Percentiles rank a stretch among this genome's conserved stretches.
Conservation (phyloP, 2,113 vertebrate genomes). For the Diglossa brunneiventris region DNA sequence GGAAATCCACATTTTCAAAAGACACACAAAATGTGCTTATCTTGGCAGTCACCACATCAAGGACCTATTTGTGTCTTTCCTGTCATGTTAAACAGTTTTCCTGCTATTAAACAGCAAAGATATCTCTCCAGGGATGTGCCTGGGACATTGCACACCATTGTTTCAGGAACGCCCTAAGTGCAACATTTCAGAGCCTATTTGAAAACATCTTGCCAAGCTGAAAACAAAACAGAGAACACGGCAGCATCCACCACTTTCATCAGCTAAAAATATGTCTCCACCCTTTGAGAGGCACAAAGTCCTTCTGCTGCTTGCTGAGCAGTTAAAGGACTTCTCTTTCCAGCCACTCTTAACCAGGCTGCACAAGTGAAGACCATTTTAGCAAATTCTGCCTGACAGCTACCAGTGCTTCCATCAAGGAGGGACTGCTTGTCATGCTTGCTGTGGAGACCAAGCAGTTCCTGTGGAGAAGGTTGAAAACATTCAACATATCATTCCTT, state of each 20-base stretch:
- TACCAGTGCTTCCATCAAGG: background rate
- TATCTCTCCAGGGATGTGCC: background rate
- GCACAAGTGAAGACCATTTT: accelerated
- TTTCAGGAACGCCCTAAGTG: background rate
- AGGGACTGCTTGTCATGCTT: background rate
- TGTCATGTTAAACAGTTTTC: background rate
- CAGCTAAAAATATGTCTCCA: background rate
- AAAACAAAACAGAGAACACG: background rate
- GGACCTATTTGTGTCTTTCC: constrained; percentile 22
- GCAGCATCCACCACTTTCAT: background rate
- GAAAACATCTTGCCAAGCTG: background rate
- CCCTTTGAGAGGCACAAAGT: background rate
- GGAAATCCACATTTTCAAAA: background rate
- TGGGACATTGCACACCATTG: constrained; percentile 7
- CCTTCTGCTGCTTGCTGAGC: background rate
- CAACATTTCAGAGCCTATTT: accelerated
- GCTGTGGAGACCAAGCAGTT: background rate
- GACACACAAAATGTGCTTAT: background rate
- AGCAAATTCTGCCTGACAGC: accelerated
- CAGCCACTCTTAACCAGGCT: background rate
- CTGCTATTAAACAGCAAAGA: background rate
- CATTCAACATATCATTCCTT: background rate
- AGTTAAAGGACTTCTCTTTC: background rate
- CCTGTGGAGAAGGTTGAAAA: background rate
- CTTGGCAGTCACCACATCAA: background rate